Evolutionary conservation across 2,113 vertebrate genomes (phyloP).

Genomic region (Takifugu bimaculatus): DNA sequence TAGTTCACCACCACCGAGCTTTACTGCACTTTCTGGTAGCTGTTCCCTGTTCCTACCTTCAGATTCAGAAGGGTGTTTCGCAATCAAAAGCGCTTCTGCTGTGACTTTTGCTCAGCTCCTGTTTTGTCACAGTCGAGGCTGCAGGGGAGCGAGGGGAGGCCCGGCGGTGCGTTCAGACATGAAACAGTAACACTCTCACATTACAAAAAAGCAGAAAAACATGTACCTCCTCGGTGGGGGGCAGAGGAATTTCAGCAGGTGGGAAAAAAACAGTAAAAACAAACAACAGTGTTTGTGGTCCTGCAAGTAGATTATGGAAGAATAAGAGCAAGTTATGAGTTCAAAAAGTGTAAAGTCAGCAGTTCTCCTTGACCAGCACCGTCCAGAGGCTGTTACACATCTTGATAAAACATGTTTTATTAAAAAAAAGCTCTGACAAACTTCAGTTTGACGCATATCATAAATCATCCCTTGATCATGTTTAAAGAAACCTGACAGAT

Average conservation of each 20-base stretch:
- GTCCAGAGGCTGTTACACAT: no score
- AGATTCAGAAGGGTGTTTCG: constrained; percentile 57
- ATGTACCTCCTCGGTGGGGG: not conserved
- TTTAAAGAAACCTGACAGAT: constrained; percentile 62
- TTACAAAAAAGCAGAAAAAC: constrained; percentile 24
- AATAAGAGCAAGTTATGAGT: not conserved
- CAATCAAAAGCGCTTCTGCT: constrained; percentile 47
- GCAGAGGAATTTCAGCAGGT: not conserved
- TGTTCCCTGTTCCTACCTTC: constrained; percentile 59
- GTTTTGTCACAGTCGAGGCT: constrained; percentile 47
- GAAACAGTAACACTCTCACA: constrained; percentile 19
- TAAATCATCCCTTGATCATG: constrained; percentile 67
- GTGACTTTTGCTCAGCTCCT: constrained; percentile 40
- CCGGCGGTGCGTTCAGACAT: constrained; percentile 28
- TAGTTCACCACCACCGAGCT: constrained; percentile 67
- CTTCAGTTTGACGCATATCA: constrained; percentile 48
- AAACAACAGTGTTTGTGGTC: not conserved
- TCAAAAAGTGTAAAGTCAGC: constrained; percentile 18
- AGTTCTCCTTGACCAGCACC: not conserved
- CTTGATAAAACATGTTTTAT: no score
- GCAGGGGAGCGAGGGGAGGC: constrained; percentile 38
- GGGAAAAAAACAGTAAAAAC: not conserved
- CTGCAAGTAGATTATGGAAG: not conserved
- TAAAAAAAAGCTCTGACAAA: constrained; percentile 19
- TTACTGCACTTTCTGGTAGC: constrained; percentile 47